phyloP scores from a whole-genome alignment of 2,797 vertebrate genomes.

The Gymnothorax javanicus region DNA sequence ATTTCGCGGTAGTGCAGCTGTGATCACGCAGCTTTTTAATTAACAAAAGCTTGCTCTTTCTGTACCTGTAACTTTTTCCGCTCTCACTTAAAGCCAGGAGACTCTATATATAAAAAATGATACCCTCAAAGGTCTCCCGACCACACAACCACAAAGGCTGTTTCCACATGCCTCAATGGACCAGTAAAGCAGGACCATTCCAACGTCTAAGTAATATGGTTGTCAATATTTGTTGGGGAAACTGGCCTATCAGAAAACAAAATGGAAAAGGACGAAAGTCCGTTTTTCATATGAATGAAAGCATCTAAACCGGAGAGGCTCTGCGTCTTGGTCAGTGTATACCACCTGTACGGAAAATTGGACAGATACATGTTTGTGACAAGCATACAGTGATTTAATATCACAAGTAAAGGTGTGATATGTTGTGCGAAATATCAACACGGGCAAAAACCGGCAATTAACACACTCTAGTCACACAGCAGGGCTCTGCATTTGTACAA shows the following conservation, averaged over 20 bases:
- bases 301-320: background rate
- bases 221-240: background rate
- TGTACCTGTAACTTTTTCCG: background rate
- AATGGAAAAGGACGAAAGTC: background rate
- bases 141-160: background rate
- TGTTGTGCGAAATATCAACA: background rate
- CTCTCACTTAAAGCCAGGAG: background rate
- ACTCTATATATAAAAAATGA: background rate
- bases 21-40: background rate
- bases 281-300: background rate
- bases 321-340: background rate
- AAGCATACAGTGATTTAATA: background rate
- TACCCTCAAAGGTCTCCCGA: background rate
- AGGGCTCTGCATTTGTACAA: background rate
- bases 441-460: background rate
- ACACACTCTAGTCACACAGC: background rate
- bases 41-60: background rate
- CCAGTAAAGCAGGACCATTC: background rate
- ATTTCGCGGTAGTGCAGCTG: background rate
- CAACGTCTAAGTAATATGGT: background rate
- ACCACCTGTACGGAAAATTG: background rate
- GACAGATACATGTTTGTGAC: background rate
- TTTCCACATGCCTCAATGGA: background rate
- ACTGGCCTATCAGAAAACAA: background rate
- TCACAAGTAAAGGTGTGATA: background rate